Evolutionary conservation across 1,140 invertebrate genomes (phyloP).

Genomic region (Tetraneura akinire): DNA sequence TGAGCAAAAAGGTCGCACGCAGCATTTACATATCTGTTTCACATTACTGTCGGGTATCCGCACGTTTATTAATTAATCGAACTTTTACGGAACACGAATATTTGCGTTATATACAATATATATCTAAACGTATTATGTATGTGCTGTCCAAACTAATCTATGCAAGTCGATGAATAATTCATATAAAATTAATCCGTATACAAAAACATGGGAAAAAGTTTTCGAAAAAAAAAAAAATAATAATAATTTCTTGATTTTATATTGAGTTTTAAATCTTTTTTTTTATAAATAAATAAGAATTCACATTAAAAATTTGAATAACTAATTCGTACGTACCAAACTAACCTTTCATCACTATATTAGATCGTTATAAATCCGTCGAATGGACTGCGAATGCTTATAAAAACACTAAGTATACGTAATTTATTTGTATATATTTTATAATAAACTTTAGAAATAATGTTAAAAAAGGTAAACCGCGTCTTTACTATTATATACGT

Average conservation of each 20-base stretch:
- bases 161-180: slow-evolving; percentile 13
- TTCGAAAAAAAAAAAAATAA: background rate
- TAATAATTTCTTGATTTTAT: background rate
- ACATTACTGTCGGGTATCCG: background rate
- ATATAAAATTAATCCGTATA: slow-evolving; percentile 15
- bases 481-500: background rate
- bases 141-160: no score
- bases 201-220: background rate
- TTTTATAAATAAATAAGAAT: slow-evolving; percentile 8
- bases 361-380: background rate
- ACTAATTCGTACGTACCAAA: background rate
- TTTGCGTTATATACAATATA: background rate
- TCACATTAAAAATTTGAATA: slow-evolving; percentile 23
- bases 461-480: background rate
- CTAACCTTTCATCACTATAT: background rate
- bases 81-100: slow-evolving; percentile 13
- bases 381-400: background rate
- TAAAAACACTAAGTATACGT: background rate
- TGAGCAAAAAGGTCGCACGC: background rate
- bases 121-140: no score
- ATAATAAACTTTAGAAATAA: background rate
- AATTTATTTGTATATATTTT: slow-evolving; percentile 6
- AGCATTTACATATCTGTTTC: slow-evolving; percentile 19
- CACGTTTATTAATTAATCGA: slow-evolving; percentile 26
- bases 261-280: background rate